Evolutionary conservation across 2,797 vertebrate genomes (phyloP).

Genomic region (Neoniphon sammara): DNA sequence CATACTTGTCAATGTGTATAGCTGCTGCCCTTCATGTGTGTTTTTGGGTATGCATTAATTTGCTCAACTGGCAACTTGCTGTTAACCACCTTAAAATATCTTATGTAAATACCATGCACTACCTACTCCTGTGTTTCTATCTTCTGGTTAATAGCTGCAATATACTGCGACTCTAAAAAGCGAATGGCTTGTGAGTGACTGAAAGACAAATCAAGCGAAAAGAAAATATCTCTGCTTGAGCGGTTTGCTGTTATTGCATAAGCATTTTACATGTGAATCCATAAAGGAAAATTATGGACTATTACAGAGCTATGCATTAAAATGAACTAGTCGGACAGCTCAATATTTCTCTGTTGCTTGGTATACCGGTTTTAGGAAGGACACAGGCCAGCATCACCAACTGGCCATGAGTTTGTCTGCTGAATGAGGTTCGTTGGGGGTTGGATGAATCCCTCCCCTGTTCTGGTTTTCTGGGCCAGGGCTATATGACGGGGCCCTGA

Average conservation of each 20-base stretch:
- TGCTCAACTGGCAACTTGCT: not conserved
- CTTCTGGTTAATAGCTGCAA: constrained; percentile 46
- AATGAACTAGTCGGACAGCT: constrained; percentile 49
- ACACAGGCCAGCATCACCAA: constrained; percentile 66
- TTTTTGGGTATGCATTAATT: not conserved
- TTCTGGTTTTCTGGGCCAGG: constrained; percentile 79
- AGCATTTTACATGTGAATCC: constrained; percentile 53
- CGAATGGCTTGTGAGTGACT: constrained; percentile 53
- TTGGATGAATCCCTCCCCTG: constrained; percentile 83
- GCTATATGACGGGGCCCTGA: constrained; percentile 76
- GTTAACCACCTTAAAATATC: constrained; percentile 8
- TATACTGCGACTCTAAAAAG: constrained; percentile 52
- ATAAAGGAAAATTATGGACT: constrained; percentile 47
- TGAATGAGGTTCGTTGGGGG: constrained; percentile 81
- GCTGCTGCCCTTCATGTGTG: not conserved
- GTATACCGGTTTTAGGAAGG: constrained; percentile 52
- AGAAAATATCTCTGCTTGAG: constrained; percentile 29
- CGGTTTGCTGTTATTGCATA: constrained; percentile 19
- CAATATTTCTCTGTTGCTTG: constrained; percentile 54
- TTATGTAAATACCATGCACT: constrained; percentile 32
- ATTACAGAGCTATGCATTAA: constrained; percentile 44
- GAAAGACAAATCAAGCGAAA: constrained; percentile 53
- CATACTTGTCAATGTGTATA: not conserved
- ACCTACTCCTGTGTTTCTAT: constrained; percentile 37
- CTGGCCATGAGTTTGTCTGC: constrained; percentile 72